Evolutionary conservation across 2,797 vertebrate species (phyloP).

Genomic region (Octomys mimax): DNA sequence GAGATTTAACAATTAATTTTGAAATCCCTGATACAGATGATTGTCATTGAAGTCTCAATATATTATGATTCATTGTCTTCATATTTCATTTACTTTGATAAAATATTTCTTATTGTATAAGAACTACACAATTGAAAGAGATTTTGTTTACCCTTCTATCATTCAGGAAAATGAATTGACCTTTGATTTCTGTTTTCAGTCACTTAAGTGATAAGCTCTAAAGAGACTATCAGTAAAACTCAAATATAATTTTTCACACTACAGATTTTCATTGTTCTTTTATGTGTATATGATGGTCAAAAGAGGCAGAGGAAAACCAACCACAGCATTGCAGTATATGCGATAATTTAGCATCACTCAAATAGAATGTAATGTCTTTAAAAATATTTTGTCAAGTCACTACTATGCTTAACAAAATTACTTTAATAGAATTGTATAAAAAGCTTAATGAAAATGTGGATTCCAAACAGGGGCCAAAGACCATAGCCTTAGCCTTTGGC

Average conservation of each 20-base stretch:
- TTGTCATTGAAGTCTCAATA: not conserved
- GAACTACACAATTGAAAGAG: not conserved
- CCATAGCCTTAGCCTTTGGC: not conserved
- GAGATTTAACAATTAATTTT: not conserved
- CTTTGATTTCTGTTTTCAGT: constrained; percentile 44
- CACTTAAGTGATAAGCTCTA: constrained; percentile 19
- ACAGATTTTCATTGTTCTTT: not conserved
- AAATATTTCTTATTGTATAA: constrained; percentile 44
- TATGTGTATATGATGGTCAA: constrained; percentile 10
- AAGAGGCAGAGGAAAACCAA: not conserved
- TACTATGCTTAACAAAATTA: constrained; percentile 31
- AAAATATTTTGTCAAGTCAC: not conserved
- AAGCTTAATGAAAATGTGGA: not conserved
- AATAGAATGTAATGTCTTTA: not conserved
- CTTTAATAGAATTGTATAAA: not conserved
- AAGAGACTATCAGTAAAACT: not conserved
- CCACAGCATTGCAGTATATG: not conserved
- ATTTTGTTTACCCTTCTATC: constrained; percentile 34
- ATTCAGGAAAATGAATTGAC: constrained; percentile 58
- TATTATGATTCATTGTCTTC: not conserved
- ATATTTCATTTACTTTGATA: constrained; percentile 49
- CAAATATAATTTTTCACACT: constrained; percentile 16
- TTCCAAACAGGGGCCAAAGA: not conserved
- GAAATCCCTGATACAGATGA: constrained; percentile 4
- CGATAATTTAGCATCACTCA: not conserved